Conservation (phyloP, 2,113 vertebrate species). For the Anoura caudifer region DNA sequence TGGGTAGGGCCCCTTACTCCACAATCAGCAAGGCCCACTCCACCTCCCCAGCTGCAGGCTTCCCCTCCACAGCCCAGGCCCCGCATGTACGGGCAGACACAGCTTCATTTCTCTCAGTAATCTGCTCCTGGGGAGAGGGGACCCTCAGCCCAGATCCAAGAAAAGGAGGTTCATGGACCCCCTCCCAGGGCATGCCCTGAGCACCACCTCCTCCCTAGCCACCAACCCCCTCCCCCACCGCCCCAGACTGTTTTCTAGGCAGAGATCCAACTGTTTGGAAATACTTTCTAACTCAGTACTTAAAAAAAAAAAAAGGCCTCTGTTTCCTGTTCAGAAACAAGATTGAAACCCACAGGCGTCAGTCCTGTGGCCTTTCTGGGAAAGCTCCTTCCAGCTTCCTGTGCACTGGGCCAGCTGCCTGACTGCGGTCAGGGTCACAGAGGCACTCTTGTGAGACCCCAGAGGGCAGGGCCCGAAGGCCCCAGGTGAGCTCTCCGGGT, state of each 20-base stretch:
- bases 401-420: constrained; percentile 27
- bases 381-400: constrained; percentile 50
- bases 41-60: no score
- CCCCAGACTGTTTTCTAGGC: background rate
- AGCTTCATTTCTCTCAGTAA: background rate
- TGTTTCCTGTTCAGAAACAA: constrained; percentile 56
- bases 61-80: background rate
- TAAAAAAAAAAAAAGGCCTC: background rate
- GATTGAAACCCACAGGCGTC: constrained; percentile 66
- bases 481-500: background rate
- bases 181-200: background rate
- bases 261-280: constrained; percentile 48
- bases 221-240: accelerated
- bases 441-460: background rate
- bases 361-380: constrained; percentile 61
- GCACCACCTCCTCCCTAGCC: no score
- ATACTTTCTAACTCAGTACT: constrained; percentile 30
- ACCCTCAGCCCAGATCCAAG: background rate
- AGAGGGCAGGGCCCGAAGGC: no score
- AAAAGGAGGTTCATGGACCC: background rate
- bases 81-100: accelerated
- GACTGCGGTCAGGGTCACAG: constrained; percentile 46
- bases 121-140: background rate
- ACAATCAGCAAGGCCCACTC: accelerated
- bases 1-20: background rate